Conservation (phyloP, 2,797 vertebrate genomes). For the Malurus splendens region DNA sequence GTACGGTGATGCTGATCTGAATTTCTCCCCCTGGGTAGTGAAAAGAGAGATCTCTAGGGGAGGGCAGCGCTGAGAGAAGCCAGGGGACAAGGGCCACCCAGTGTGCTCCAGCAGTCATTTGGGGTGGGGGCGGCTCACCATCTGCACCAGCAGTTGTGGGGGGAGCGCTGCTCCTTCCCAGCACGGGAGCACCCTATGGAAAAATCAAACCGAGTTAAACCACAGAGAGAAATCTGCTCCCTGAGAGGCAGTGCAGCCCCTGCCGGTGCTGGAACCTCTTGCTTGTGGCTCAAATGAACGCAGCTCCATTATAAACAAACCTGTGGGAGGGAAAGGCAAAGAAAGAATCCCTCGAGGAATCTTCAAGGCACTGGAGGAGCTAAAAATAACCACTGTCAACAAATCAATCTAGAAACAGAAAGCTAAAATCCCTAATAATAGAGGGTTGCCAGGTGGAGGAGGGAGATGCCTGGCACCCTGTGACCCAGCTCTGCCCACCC, state of each 20-base stretch:
- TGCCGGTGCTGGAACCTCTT: accelerated
- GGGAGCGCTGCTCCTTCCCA: neutral
- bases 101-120: neutral
- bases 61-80: neutral
- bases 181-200: neutral
- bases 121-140: neutral
- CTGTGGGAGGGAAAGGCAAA: slow-evolving; percentile 21
- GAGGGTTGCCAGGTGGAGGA: neutral
- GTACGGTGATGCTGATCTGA: neutral
- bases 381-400: slow-evolving; percentile 27
- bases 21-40: neutral
- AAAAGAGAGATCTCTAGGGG: neutral
- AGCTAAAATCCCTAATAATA: neutral
- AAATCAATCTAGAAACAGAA: slow-evolving; percentile 19
- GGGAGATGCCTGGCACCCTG: neutral
- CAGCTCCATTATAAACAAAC: neutral
- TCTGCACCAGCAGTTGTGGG: accelerated
- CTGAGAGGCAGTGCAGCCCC: neutral
- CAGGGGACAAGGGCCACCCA: neutral
- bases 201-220: neutral
- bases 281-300: neutral
- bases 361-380: neutral
- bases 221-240: neutral
- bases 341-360: slow-evolving; percentile 34
- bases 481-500: accelerated